These are phyloP conservation scores for Parauchenoglanis punctatus DNA, from an alignment of 2,797 vertebrate genomes.

Conservation along the genomic window DNA sequence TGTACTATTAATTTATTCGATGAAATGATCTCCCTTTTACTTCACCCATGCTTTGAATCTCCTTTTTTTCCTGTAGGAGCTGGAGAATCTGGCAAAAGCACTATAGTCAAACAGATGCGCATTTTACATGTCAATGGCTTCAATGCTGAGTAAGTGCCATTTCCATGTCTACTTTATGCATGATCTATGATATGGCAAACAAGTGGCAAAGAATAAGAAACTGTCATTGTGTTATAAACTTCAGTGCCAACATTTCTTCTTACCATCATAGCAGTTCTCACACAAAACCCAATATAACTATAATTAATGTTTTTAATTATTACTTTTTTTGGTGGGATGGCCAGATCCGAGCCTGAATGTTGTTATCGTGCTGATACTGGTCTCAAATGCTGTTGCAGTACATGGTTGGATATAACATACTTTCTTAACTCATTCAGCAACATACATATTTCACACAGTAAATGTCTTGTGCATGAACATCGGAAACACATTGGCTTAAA, in stretches of 20 bases:
- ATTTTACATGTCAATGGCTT: slow-evolving; percentile 99
- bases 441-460: neutral
- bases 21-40: neutral
- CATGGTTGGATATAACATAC: neutral
- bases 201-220: neutral
- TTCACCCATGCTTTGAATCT: slow-evolving; percentile 42
- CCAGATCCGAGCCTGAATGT: neutral
- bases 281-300: neutral
- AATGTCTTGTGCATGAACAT: neutral
- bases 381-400: neutral
- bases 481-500: neutral
- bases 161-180: slow-evolving; percentile 11
- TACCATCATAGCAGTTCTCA: neutral
- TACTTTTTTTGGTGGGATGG: neutral
- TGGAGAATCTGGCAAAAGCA: slow-evolving; percentile 98
- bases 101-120: slow-evolving; percentile 99
- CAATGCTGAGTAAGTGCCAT: slow-evolving; percentile 95
- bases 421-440: neutral
- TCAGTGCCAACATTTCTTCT: neutral
- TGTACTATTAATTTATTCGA: neutral
- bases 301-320: neutral
- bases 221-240: neutral
- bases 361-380: neutral
- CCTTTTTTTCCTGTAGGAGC: slow-evolving; percentile 85
- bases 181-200: neutral